Conservation (phyloP, 2,888 invertebrate species). For the Sialis lutaria region DNA sequence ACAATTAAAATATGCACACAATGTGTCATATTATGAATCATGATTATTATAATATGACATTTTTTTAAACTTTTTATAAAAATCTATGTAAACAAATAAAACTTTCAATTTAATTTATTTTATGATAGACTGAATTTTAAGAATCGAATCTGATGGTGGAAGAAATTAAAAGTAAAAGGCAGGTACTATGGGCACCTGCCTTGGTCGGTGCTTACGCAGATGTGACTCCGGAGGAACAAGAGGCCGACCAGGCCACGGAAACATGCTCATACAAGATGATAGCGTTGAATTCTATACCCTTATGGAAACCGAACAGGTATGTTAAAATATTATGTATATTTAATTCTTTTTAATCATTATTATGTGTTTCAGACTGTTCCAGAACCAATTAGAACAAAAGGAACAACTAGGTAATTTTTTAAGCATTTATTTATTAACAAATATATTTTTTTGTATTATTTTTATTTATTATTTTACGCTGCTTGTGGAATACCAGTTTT, state of each 20-base stretch:
- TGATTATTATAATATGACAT: no score
- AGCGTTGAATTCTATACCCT: slow-evolving; percentile 5
- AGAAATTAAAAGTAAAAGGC: background rate
- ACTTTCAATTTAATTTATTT: no score
- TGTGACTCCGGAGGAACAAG: slow-evolving; percentile 10
- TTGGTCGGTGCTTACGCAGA: slow-evolving; percentile 27
- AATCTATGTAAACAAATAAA: no score
- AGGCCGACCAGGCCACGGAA: background rate
- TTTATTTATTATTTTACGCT: slow-evolving; percentile 1
- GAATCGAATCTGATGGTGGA: background rate
- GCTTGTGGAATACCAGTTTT: slow-evolving; percentile 2
- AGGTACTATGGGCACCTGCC: slow-evolving; percentile 28
- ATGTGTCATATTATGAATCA: no score
- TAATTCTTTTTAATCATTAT: no score
- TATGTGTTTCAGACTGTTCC: no score
- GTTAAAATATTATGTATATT: background rate
- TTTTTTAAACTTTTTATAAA: no score
- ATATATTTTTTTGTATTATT: background rate
- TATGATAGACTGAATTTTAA: no score
- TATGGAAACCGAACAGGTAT: background rate
- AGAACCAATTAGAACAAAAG: background rate
- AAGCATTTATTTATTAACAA: background rate
- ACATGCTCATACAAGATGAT: slow-evolving; percentile 2
- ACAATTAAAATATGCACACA: no score
- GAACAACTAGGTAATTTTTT: background rate